phyloP scores from a whole-genome alignment of 2,113 vertebrate species.

The Sinocyclocheilus anshuiensis region DNA sequence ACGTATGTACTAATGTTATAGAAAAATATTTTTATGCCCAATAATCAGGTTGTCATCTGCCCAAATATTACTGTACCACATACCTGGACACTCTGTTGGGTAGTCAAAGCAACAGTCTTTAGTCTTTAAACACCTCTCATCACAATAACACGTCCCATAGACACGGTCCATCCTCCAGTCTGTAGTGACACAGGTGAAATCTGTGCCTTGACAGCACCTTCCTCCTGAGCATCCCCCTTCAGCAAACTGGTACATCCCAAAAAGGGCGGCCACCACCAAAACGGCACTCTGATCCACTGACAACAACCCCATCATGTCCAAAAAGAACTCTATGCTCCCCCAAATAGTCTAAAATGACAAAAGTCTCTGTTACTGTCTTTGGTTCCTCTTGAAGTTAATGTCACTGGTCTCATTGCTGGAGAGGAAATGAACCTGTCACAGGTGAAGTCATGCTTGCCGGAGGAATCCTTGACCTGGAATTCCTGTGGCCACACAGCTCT shows the following conservation, averaged over 20 bases:
- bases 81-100: constrained; percentile 86
- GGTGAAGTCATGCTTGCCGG: constrained; percentile 51
- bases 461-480: constrained; percentile 69
- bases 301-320: background rate
- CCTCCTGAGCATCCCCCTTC: constrained; percentile 79
- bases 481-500: constrained; percentile 58
- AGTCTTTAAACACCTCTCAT: constrained; percentile 77
- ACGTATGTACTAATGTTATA: too few relatives aligned
- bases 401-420: constrained; percentile 41
- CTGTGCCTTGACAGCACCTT: constrained; percentile 83
- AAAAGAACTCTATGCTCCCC: background rate
- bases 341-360: constrained; percentile 6
- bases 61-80: constrained; percentile 51
- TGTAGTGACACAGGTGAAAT: constrained; percentile 74
- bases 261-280: constrained; percentile 68
- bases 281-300: constrained; percentile 52
- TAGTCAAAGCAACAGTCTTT: constrained; percentile 93
- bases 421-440: constrained; percentile 53
- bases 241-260: constrained; percentile 62
- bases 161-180: constrained; percentile 86
- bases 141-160: constrained; percentile 89
- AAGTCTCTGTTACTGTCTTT: background rate
- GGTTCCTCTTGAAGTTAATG: background rate
- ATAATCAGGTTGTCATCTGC: background rate
- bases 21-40: background rate